Evolutionary conservation across 2,113 vertebrate genomes (phyloP), one percentile per base, ranked within the genome.

Genomic region (Syngnathus scovelli): DNA sequence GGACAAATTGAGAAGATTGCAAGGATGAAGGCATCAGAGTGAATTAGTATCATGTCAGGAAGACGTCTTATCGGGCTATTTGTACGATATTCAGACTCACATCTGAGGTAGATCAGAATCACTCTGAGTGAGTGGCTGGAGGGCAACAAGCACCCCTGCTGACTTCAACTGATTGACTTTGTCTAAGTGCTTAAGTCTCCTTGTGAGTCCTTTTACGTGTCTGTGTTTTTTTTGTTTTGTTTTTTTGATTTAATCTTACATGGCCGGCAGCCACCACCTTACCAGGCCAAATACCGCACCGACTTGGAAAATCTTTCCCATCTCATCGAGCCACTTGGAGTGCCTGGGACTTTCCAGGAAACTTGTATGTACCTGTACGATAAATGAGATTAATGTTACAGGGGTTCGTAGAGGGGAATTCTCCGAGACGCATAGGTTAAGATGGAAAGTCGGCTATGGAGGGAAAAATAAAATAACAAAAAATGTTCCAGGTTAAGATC

Each of bases 1-100:
- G 80, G 83, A 89, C 85, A 82, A 88, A 87, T 87, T 89, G 85
- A 87, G 85, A 87, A 89, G 82, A 89, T 89, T 86, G 80, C 68
- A n/a, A 70, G 85, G 85, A 87, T 90, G 86, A 89, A 88, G 74
- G 76, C 66, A 74, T 85, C 88, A 74, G 67, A 64, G 71, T 67
- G 81, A 85, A 86, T 90, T 86, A 85, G 83, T 41, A 67, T 87
- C 65, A 70, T 44, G 33, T 77, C 67, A 69, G 79, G 76, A 78
- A 55, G 78, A 79, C 76, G 68, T 73, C 69, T 78, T 80, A 85
- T 86, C 76, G 3, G 78, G 67, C 54, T 70, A 69, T 84, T 82
- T 84, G 76, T 88, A 75, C 81, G 82, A 89, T 83, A 89, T 83
- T 79, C 76, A 80, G 70, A 69, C 71, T 71, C 74, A 74, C 75